Conservation (phyloP, 2,797 vertebrate genomes). For the Oreortyx pictus region DNA sequence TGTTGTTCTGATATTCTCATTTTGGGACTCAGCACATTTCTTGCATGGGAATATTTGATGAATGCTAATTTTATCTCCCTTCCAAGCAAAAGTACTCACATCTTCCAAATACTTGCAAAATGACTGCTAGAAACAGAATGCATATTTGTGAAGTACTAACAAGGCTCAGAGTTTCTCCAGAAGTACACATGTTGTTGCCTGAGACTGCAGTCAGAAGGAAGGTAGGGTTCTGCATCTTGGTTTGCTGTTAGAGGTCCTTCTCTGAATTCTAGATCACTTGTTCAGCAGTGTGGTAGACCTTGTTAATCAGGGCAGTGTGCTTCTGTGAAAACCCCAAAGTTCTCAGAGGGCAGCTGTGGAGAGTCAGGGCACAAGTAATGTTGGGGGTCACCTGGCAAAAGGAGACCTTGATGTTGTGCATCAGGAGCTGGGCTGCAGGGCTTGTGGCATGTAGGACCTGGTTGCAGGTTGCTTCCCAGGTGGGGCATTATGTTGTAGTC, state of each 20-base stretch:
- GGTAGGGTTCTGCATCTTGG: not conserved
- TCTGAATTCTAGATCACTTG: not conserved
- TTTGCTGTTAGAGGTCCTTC: not conserved
- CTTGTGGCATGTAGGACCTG: not conserved
- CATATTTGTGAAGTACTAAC: not conserved
- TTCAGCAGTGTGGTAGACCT: not conserved
- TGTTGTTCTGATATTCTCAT: not conserved
- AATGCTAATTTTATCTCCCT: not conserved
- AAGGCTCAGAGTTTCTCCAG: not conserved
- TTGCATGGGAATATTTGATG: not conserved
- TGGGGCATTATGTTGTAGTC: not conserved
- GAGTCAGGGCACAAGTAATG: fast-evolving
- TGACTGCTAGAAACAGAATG: not conserved
- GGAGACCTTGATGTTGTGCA: not conserved
- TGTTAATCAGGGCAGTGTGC: not conserved
- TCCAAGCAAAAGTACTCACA: not conserved
- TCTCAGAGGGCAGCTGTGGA: not conserved
- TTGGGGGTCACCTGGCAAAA: fast-evolving
- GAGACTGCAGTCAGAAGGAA: not conserved
- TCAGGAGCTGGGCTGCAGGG: not conserved
- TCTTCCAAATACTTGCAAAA: constrained; percentile 2
- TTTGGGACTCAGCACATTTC: not conserved
- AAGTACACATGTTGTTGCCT: not conserved
- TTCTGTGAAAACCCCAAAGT: not conserved
- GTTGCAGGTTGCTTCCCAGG: fast-evolving